Evolutionary conservation across 2,888 invertebrate species (phyloP), one percentile per base, ranked within the genome.

Genomic region (Pachymerium ferrugineum): DNA sequence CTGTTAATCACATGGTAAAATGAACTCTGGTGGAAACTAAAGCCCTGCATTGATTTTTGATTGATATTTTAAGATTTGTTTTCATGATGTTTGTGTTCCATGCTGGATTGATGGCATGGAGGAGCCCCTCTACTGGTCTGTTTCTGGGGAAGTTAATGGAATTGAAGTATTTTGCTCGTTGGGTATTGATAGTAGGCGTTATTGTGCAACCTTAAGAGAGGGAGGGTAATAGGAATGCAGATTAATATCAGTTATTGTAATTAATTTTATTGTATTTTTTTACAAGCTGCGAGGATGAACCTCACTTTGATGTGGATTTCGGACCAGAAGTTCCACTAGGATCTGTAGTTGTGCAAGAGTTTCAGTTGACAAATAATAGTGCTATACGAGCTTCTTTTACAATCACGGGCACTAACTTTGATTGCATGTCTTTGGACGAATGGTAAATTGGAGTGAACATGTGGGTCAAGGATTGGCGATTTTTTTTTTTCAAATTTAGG

Each of bases 71-170:
- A 19, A 70, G 70, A 35, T 33, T 33, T 31, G 31, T 2, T 33
- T 70, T 30, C 70, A 70, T 16, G 70, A 70, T 12, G 33, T 70
- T n/a, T 70, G 70, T 8, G 35, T 70, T 14, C 70, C 70, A 8
- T 70, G 70, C 12, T 70, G 70, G 70, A 16, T 70, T 6, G 35
- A 70, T 3, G 70, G 70, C 12, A 30, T 70, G 35, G 12, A 6
- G 4, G 31, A 70, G 3, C 70, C 70, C 19, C 19, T 70, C 6
- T 70, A 70, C 31, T 70, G 70, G 70, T 70, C 70, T 0, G n/a
- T 70, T 16, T 70, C 70, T n/a, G 70, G 70, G 19, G 70, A 70
- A 31, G 35, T 70, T 10, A 33, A 22, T 33, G 22, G 22, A n/a
- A 31, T 33, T 3, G 31, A 70, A 70, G 22, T 70, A 30, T 22